Conservation (phyloP, 2,888 invertebrate genomes). For the Rutpela maculata region DNA sequence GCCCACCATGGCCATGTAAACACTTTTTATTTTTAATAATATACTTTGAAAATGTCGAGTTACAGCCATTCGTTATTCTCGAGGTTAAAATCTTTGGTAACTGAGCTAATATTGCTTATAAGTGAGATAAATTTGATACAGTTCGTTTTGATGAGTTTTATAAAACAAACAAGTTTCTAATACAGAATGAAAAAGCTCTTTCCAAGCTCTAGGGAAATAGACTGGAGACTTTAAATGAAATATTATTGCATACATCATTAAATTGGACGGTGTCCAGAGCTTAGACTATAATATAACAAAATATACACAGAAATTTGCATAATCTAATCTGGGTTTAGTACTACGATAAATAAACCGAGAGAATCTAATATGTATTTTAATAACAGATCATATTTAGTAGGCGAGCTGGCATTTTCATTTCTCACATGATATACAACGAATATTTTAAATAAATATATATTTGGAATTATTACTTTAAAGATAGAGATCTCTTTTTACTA, state of each 20-base stretch:
- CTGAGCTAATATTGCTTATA: no score
- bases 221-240: neutral
- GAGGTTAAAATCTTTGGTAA: no score
- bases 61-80: no score
- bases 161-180: no score
- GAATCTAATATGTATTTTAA: conserved; percentile 8
- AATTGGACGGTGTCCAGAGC: neutral
- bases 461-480: neutral
- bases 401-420: neutral
- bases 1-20: no score
- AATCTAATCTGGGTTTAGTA: conserved; percentile 10
- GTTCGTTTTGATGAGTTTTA: no score
- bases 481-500: neutral
- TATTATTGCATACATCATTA: neutral
- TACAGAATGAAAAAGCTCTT: neutral
- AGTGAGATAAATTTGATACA: no score
- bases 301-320: neutral
- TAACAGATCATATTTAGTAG: neutral
- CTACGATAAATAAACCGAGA: neutral
- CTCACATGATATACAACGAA: neutral
- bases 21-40: no score
- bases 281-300: neutral
- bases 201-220: neutral
- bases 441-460: neutral
- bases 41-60: no score